Base-by-base conservation (phyloP, 2,888 invertebrate species). In the Ischnura elegans region DNA sequence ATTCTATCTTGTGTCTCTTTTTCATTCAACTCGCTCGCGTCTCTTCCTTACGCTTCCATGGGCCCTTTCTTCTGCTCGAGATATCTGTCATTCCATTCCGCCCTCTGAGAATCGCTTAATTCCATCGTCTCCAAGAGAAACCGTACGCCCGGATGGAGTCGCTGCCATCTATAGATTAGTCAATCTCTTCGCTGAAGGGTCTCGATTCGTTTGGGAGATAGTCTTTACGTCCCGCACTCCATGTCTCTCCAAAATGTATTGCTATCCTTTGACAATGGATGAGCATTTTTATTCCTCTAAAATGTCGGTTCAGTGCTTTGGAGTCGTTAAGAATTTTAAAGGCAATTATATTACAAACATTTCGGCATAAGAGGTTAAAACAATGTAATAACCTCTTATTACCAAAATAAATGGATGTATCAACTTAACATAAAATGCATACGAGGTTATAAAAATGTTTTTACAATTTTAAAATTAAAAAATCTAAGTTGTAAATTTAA, bases 161-260 rank as follows among this genome's bases (percentile, higher is more conserved):
- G 76, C n/a, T 61, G 6, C 61, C 61, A 61, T n/a, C 61, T n/a
- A n/a, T 61, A 61, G 61, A 61, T 61, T 61, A 61, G 61, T 61
- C 61, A 61, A 25, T 4, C 61, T 61, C 61, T 61, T 61, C 61
- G 8, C 2, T n/a, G n/a, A 25, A n/a, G 6, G n/a, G n/a, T 19
- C 51, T 51, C 6, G 51, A 51, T 61, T 61, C 61, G n/a, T 61
- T n/a, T n/a, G n/a, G n/a, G 61, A 61, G 61, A 61, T n/a, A 6
- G 61, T 61, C 6, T n/a, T 25, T 25, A 61, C n/a, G 61, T n/a
- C n/a, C 61, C 6, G 10, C n/a, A n/a, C 61, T n/a, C n/a, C n/a
- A n/a, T n/a, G 51, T 19, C n/a, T n/a, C 61, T n/a, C n/a, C 61
- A 13, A 61, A 61, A 61, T 61, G 61, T 61, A 61, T 61, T 13